Base-by-base conservation (phyloP, 2,888 invertebrate species). In the Allophyes oxyacanthae region DNA sequence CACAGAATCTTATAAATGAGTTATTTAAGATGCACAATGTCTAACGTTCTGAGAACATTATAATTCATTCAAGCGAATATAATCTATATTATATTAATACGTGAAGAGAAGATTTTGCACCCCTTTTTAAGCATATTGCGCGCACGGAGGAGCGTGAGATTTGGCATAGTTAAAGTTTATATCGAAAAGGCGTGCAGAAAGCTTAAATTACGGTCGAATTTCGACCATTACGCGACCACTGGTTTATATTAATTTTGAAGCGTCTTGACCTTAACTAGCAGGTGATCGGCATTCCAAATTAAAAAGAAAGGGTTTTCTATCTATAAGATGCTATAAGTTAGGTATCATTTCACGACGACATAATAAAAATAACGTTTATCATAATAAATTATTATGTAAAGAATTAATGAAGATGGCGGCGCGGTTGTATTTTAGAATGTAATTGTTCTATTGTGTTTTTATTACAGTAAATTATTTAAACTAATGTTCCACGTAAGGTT, bases 221-320 rank as follows among this genome's bases (percentile, higher is more conserved):
- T n/a, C n/a, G n/a, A n/a, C n/a, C n/a, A n/a, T n/a, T n/a, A n/a
- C n/a, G n/a, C n/a, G n/a, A n/a, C n/a, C n/a, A n/a, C n/a, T n/a
- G 4, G 4, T 20, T 20, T 20, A 20, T 20, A 20, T 20, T 20
- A 6, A 1, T 25, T 38, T 37, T 5, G 20, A 38, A 38, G 8
- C 15, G 13, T 6, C 51, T 52, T 15, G 30, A 15, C 58, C 64
- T 74, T 72, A 75, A 71, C 28, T 4, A 28, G 34, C 41, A 45
- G 43, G 20, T 64, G 56, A 52, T 64, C 60, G 45, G 42, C 49
- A 53, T 60, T 64, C 51, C 38, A 36, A 50, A 55, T 43, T 38
- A 50, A 71, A 68, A 59, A 65, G 53, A 63, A 68, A 59, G 45
- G 49, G 44, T 53, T 37, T 43, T 10, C 43, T 55, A 45, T 55